These are phyloP conservation scores for Lepidonotus clava DNA, from an alignment of 2,888 invertebrate genomes.

Conservation along the genomic window DNA sequence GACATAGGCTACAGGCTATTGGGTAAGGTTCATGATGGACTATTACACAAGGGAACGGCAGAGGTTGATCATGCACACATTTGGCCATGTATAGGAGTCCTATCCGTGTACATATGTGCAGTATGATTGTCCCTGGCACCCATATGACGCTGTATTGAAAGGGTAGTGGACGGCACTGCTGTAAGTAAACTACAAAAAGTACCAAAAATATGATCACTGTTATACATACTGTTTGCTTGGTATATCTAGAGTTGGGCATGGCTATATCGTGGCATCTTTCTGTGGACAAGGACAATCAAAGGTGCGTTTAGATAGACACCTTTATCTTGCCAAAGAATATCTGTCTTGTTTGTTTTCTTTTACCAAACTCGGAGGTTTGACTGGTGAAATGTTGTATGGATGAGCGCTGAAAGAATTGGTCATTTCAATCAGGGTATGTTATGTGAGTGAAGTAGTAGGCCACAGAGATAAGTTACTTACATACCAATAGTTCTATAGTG, in stretches of 20 bases:
- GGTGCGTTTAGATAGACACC: slow-evolving; percentile 8
- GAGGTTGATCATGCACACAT: too few species aligned
- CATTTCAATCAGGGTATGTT: slow-evolving; percentile 9
- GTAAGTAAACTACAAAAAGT: not conserved
- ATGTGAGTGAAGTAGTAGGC: too few species aligned
- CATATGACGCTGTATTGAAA: slow-evolving; percentile 14
- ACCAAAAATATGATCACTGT: not conserved
- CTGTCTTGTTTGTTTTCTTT: not conserved
- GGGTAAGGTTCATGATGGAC: slow-evolving; percentile 2
- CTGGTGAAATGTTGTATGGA: not conserved
- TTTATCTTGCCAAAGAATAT: slow-evolving; percentile 36
- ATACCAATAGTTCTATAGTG: too few species aligned
- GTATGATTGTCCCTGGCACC: slow-evolving; percentile 1
- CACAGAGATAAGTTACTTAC: too few species aligned
- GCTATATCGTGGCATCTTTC: not conserved
- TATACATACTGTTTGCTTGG: slow-evolving; percentile 1
- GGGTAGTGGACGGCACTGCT: slow-evolving; percentile 26
- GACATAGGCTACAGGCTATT: slow-evolving; percentile 34
- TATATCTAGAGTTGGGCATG: not conserved
- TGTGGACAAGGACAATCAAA: slow-evolving; percentile 18
- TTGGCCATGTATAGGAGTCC: too few species aligned
- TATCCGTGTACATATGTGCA: too few species aligned
- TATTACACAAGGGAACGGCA: too few species aligned
- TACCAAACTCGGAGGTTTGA: not conserved
- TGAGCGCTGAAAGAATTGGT: not conserved